Percentiles rank a stretch among this genome's conserved stretches.
Evolutionary conservation across 1,140 invertebrate species (phyloP).

Genomic region (Eumeta japonica): DNA sequence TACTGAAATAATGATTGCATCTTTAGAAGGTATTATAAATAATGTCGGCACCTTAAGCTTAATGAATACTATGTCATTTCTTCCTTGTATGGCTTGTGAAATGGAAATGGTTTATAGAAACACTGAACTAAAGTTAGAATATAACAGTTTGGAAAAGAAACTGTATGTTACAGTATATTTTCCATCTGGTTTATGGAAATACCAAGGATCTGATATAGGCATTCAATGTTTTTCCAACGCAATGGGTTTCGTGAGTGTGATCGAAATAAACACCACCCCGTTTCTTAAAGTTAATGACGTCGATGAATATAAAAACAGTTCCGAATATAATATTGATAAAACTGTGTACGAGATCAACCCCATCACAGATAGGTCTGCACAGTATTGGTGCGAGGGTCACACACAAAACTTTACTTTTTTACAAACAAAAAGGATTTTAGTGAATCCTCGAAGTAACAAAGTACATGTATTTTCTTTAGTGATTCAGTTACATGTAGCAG

Average conservation of each 20-base stretch:
- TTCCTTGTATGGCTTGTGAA: slow-evolving; percentile 39
- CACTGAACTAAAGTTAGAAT: slow-evolving; percentile 35
- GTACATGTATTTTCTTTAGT: slow-evolving; percentile 38
- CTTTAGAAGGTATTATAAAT: slow-evolving; percentile 24
- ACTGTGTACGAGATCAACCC: slow-evolving; percentile 27
- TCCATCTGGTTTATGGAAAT: slow-evolving; percentile 42
- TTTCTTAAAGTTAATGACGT: slow-evolving; percentile 30
- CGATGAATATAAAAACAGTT: slow-evolving; percentile 12
- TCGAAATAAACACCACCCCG: no score
- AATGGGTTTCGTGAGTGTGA: slow-evolving; percentile 17
- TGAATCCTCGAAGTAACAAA: slow-evolving; percentile 30
- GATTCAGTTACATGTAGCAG: slow-evolving; percentile 18
- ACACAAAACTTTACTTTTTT: slow-evolving; percentile 38
- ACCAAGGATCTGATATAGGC: slow-evolving; percentile 29
- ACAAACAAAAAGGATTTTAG: slow-evolving; percentile 33
- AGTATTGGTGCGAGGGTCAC: slow-evolving; percentile 48
- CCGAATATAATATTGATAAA: slow-evolving; percentile 22
- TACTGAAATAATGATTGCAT: slow-evolving; percentile 4
- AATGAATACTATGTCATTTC: slow-evolving; percentile 11
- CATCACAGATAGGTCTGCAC: slow-evolving; percentile 32
- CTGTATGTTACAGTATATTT: slow-evolving; percentile 37
- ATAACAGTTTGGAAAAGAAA: slow-evolving; percentile 19
- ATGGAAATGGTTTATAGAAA: slow-evolving; percentile 24
- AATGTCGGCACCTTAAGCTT: slow-evolving; percentile 25
- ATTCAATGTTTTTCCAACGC: slow-evolving; percentile 45